Conservation (phyloP, 1,140 invertebrate genomes). For the Diabrotica virgifera region DNA sequence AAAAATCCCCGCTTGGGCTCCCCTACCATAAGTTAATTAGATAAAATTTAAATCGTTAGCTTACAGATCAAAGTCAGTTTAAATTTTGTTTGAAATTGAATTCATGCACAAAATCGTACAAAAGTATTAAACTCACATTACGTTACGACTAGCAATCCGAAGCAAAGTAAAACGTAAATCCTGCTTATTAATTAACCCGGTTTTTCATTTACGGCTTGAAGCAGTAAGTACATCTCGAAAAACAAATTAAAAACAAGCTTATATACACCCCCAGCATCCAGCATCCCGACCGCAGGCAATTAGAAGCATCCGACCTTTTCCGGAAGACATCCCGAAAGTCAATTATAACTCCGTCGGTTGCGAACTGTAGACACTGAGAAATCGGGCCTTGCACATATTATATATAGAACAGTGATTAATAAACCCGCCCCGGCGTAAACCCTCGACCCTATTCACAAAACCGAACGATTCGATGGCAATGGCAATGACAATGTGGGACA, state of each 20-base stretch:
- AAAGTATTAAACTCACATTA: too few species aligned
- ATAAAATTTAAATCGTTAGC: too few species aligned
- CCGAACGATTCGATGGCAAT: not conserved
- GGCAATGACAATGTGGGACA: not conserved
- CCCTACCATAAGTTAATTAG: too few species aligned
- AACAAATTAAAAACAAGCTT: not conserved
- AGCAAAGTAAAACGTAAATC: too few species aligned
- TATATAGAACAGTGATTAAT: not conserved
- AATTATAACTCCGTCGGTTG: not conserved
- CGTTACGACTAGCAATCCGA: too few species aligned
- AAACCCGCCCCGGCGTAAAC: not conserved
- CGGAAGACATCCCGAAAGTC: conserved; percentile 1
- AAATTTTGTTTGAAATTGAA: too few species aligned
- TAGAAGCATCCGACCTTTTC: not conserved
- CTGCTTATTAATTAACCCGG: too few species aligned
- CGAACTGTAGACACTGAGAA: not conserved
- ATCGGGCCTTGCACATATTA: not conserved
- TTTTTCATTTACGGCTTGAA: too few species aligned
- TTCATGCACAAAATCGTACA: too few species aligned
- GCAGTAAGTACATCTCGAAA: not conserved
- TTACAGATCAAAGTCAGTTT: too few species aligned
- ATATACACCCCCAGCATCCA: not conserved
- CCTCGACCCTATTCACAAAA: conserved; percentile 1
- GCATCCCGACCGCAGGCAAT: not conserved
- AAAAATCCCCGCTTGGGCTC: too few species aligned